These are phyloP conservation scores for Actias luna DNA, from an alignment of 2,888 invertebrate genomes.

Conservation along the genomic window DNA sequence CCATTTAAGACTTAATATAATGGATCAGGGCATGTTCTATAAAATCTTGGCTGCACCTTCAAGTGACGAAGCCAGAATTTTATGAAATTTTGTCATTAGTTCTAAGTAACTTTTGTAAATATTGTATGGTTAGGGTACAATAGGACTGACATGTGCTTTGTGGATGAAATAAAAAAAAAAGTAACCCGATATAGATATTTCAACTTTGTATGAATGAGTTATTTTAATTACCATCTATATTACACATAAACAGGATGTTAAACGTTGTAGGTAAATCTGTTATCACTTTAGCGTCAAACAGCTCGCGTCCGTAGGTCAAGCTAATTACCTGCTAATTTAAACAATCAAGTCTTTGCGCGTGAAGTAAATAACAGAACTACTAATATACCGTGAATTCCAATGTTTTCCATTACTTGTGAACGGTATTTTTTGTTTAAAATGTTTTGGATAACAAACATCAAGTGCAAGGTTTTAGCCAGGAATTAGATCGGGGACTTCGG, in stretches of 20 bases:
- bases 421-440: neutral
- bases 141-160: too few species aligned
- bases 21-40: too few species aligned
- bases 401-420: neutral
- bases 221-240: neutral
- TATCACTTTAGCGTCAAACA: slow-evolving; percentile 9
- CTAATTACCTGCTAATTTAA: slow-evolving; percentile 10
- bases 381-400: neutral
- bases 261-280: neutral
- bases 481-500: neutral
- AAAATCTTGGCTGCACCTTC: too few species aligned
- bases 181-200: too few species aligned
- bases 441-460: too few species aligned
- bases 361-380: neutral
- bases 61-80: too few species aligned
- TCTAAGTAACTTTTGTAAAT: too few species aligned
- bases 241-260: slow-evolving; percentile 5
- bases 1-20: too few species aligned
- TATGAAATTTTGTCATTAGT: too few species aligned
- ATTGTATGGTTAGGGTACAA: too few species aligned
- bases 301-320: slow-evolving; percentile 13
- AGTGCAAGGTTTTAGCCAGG: neutral
- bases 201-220: too few species aligned
- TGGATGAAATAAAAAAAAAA: too few species aligned
- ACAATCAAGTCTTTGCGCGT: neutral